Evolutionary conservation across 2,113 vertebrate genomes (phyloP).

Genomic region (Zosterops lateralis): DNA sequence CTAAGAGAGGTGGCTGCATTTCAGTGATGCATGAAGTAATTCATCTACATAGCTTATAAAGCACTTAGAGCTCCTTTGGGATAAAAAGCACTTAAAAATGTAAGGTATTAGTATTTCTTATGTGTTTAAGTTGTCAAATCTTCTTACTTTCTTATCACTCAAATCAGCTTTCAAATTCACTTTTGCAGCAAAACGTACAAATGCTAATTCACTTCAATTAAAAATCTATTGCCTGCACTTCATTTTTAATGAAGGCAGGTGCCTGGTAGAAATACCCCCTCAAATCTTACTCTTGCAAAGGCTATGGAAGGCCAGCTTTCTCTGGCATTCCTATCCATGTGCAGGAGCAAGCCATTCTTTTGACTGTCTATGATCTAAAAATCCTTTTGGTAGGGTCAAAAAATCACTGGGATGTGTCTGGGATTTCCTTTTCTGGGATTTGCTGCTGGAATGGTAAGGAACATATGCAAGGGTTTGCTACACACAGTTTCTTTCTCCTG

Average conservation of each 20-base stretch:
- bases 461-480: background rate
- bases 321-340: background rate
- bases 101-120: slow-evolving; percentile 54
- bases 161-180: slow-evolving; percentile 43
- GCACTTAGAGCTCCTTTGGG: slow-evolving; percentile 59
- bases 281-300: background rate
- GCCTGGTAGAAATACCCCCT: background rate
- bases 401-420: background rate
- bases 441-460: background rate
- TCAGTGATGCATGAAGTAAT: slow-evolving; percentile 39
- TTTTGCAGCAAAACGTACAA: background rate
- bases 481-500: background rate
- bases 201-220: slow-evolving; percentile 34
- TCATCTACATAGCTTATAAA: slow-evolving; percentile 42
- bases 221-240: slow-evolving; percentile 16
- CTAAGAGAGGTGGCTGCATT: slow-evolving; percentile 1
- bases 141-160: slow-evolving; percentile 46
- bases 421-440: background rate
- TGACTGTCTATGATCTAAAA: background rate
- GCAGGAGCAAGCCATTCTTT: background rate
- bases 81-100: slow-evolving; percentile 55
- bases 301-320: background rate
- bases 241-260: background rate
- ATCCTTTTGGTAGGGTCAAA: background rate
- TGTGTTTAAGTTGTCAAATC: slow-evolving; percentile 63